phyloP scores from a whole-genome alignment of 2,888 invertebrate genomes.

The Epistrophe grossulariae region DNA sequence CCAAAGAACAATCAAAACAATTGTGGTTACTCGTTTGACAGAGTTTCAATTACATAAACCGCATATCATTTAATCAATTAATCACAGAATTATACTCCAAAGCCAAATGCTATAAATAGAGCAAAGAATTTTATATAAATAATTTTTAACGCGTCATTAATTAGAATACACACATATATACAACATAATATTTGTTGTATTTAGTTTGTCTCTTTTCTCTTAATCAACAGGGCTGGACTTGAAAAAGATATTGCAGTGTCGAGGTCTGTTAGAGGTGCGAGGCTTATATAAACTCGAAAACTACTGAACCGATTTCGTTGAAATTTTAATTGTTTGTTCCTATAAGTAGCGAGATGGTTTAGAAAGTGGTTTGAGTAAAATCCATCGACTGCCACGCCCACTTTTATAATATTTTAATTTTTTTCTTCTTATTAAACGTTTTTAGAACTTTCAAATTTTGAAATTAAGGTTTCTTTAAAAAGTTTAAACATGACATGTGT shows the following conservation, averaged over 20 bases:
- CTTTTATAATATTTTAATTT: no score
- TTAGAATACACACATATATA: slow-evolving; percentile 62
- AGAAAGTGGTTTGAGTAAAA: no score
- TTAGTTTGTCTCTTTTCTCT: neutral
- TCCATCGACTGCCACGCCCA: no score
- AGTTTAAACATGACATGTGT: no score
- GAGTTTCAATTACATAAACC: slow-evolving; percentile 28
- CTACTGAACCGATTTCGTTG: no score
- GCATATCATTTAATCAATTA: slow-evolving; percentile 64
- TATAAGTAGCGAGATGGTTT: no score
- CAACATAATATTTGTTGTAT: neutral
- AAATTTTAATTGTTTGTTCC: no score
- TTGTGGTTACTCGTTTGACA: slow-evolving; percentile 14
- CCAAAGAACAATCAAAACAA: slow-evolving; percentile 19
- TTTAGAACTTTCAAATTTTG: no score
- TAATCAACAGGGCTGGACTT: neutral
- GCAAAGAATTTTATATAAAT: neutral
- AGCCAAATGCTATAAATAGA: slow-evolving; percentile 28
- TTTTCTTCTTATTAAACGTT: no score
- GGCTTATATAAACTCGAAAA: no score
- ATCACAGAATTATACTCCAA: slow-evolving; percentile 43
- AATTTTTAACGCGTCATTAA: slow-evolving; percentile 57
- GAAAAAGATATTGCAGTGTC: neutral
- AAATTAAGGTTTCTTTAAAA: no score
- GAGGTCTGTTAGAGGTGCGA: no score